These are phyloP conservation scores for Meloe dianella DNA, from an alignment of 2,888 invertebrate species.

Conservation along the genomic window DNA sequence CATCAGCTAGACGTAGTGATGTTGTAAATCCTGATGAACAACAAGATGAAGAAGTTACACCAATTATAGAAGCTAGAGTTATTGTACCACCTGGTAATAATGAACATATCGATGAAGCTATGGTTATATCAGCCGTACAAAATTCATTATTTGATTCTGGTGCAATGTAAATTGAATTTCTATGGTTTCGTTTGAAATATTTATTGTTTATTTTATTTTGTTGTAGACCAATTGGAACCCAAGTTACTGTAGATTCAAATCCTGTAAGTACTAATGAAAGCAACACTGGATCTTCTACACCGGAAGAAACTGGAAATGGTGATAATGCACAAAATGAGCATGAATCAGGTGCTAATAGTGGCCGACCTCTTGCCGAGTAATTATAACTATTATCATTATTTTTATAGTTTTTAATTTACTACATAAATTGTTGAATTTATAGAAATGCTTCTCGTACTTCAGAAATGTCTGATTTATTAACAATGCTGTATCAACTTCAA, in stretches of 20 bases:
- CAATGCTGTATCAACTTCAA: slow-evolving; percentile 63
- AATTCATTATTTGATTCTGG: slow-evolving; percentile 48
- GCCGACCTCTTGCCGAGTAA: slow-evolving; percentile 38
- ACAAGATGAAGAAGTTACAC: slow-evolving; percentile 57
- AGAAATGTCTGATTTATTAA: slow-evolving; percentile 65
- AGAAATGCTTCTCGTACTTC: slow-evolving; percentile 59
- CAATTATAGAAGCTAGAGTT: slow-evolving; percentile 58
- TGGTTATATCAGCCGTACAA: slow-evolving; percentile 52
- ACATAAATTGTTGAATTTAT: slow-evolving; percentile 17
- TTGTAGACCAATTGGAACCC: slow-evolving; percentile 20
- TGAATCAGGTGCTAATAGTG: slow-evolving; percentile 25
- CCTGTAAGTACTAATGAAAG: slow-evolving; percentile 27
- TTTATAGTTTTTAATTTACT: neutral
- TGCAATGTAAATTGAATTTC: slow-evolving; percentile 38
- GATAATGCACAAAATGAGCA: slow-evolving; percentile 36
- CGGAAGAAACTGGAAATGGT: slow-evolving; percentile 46
- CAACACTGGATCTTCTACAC: slow-evolving; percentile 40
- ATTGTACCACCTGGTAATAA: slow-evolving; percentile 51
- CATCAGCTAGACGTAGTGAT: slow-evolving; percentile 45
- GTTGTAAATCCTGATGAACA: slow-evolving; percentile 50
- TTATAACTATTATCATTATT: slow-evolving; percentile 13
- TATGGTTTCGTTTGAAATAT: slow-evolving; percentile 5
- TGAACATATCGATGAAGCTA: slow-evolving; percentile 51
- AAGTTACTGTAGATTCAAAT: slow-evolving; percentile 19
- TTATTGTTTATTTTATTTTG: neutral